These are phyloP conservation scores for Pollimyrus isidori DNA, from an alignment of 2,113 vertebrate species.

Conservation along the genomic window DNA sequence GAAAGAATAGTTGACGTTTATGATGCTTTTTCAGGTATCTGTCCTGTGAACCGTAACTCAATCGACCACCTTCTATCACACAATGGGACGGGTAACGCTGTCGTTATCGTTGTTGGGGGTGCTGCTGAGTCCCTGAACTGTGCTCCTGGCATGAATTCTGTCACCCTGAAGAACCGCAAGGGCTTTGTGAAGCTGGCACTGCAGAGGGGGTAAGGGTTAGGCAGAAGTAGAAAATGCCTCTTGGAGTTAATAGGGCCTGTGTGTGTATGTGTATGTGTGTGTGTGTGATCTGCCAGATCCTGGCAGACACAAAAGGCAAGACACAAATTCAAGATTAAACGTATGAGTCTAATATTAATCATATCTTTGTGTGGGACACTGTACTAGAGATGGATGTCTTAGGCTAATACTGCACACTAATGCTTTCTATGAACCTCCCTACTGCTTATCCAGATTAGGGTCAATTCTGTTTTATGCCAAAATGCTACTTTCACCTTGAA, in stretches of 20 bases:
- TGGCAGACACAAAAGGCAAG: neutral
- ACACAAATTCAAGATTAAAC: neutral
- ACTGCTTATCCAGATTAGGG: neutral
- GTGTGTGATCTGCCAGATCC: neutral
- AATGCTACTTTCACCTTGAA: neutral
- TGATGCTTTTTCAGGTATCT: conserved; percentile 68
- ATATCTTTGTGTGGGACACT: neutral
- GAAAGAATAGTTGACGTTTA: neutral
- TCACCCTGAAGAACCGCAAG: conserved; percentile 80
- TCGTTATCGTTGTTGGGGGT: conserved; percentile 86
- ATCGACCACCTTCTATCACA: conserved; percentile 88
- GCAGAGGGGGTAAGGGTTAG: conserved; percentile 73
- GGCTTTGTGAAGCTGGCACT: conserved; percentile 88
- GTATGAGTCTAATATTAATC: conserved; percentile 27
- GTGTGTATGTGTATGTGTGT: neutral
- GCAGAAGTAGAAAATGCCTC: conserved; percentile 2
- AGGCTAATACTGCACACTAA: neutral
- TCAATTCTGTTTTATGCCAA: neutral
- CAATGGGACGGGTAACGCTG: conserved; percentile 82
- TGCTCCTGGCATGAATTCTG: conserved; percentile 71
- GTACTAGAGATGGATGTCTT: neutral
- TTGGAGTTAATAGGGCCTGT: neutral
- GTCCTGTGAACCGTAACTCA: conserved; percentile 85
- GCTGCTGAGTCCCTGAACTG: conserved; percentile 89
- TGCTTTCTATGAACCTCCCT: neutral